Evolutionary conservation across 2,888 invertebrate species (phyloP).

Genomic region (Atrina japonica): DNA sequence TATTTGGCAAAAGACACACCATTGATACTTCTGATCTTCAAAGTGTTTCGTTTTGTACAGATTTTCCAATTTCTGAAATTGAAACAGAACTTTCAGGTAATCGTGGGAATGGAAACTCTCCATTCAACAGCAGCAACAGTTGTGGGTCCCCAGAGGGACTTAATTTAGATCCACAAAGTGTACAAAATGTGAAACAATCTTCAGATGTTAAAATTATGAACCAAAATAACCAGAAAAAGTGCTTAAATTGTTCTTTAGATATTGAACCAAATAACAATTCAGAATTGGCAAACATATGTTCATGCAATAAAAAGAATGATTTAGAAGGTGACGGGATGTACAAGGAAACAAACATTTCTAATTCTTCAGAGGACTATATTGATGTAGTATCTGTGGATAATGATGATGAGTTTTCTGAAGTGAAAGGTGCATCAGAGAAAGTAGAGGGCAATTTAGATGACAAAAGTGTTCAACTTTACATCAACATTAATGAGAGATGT

Average conservation of each 20-base stretch:
- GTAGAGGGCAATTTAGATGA: background rate
- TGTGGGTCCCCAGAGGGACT: slow-evolving; percentile 41
- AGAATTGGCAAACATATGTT: background rate
- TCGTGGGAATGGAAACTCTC: slow-evolving; percentile 44
- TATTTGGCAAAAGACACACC: slow-evolving; percentile 7
- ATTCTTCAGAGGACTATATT: background rate
- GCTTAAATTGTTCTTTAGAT: no score
- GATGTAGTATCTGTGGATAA: slow-evolving; percentile 14
- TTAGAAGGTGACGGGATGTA: no score
- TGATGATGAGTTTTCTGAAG: slow-evolving; percentile 17
- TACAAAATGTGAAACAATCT: no score
- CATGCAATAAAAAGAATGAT: background rate
- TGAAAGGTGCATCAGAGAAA: background rate
- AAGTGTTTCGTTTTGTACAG: slow-evolving; percentile 32
- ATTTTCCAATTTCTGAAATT: slow-evolving; percentile 45
- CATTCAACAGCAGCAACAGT: slow-evolving; percentile 45
- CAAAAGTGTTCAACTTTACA: no score
- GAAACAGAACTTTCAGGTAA: slow-evolving; percentile 39
- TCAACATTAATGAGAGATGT: background rate
- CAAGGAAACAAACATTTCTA: no score
- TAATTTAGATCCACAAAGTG: slow-evolving; percentile 1
- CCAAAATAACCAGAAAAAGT: no score
- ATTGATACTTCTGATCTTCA: slow-evolving; percentile 18
- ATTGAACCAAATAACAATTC: background rate
- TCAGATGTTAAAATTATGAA: no score